Conservation (phyloP, 2,113 vertebrate species). For the Arvicanthis niloticus region DNA sequence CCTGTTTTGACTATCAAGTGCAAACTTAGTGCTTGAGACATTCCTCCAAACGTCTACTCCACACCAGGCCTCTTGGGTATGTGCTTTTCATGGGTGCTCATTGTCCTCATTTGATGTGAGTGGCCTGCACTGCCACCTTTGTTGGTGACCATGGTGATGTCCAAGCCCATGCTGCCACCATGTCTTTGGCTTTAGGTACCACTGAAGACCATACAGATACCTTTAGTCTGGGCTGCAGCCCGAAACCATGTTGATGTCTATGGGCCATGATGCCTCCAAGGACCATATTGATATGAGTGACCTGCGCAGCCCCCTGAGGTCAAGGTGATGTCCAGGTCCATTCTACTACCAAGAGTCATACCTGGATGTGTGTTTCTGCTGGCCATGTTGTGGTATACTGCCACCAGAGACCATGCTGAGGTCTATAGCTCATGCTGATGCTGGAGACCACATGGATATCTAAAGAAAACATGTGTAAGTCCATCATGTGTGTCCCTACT, state of each 20-base stretch:
- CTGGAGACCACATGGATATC: neutral
- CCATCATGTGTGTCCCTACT: neutral
- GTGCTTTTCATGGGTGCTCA: neutral
- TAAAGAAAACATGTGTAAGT: neutral
- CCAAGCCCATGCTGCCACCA: too few species aligned
- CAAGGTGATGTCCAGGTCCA: too few species aligned
- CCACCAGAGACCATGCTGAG: too few species aligned
- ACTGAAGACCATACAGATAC: neutral
- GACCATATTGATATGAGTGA: too few species aligned
- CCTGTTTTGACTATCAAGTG: neutral
- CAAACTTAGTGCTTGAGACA: neutral
- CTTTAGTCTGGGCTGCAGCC: neutral
- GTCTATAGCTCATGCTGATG: too few species aligned
- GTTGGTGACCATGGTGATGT: neutral
- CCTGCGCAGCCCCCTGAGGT: too few species aligned
- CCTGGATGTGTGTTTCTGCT: too few species aligned
- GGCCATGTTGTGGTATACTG: too few species aligned
- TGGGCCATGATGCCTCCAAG: too few species aligned
- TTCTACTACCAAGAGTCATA: too few species aligned
- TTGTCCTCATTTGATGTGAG: neutral
- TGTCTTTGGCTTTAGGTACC: neutral
- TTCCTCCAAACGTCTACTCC: neutral
- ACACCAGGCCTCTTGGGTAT: neutral
- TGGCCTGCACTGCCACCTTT: neutral
- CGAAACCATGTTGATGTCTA: too few species aligned